phyloP scores from a whole-genome alignment of 2,888 invertebrate genomes.

The Cenopis cana region DNA sequence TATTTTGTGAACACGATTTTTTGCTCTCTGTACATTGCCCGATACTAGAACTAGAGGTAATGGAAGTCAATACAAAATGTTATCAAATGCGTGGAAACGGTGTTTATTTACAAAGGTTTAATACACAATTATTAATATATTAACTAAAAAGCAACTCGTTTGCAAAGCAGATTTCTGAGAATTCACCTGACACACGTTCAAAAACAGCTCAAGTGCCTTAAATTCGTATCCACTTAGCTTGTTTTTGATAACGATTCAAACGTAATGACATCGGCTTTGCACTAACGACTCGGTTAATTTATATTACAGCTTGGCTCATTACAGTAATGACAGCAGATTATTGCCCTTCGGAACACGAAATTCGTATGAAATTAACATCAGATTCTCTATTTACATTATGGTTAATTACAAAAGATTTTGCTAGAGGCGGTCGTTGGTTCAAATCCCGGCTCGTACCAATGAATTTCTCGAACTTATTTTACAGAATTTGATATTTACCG shows the following conservation, averaged over 20 bases:
- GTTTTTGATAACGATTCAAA: conserved; percentile 3
- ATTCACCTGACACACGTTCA: neutral
- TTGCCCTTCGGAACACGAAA: neutral
- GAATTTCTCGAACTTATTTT: too few relatives aligned
- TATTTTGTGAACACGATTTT: neutral
- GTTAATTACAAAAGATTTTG: too few relatives aligned
- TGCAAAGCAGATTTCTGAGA: conserved; percentile 12
- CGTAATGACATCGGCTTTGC: conserved; percentile 9
- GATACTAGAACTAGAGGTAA: neutral
- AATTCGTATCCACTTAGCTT: neutral
- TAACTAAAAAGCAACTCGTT: conserved; percentile 22
- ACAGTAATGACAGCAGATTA: conserved; percentile 7
- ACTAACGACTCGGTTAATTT: conserved; percentile 27
- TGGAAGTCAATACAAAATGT: conserved; percentile 20
- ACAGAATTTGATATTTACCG: too few relatives aligned
- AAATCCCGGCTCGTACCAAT: too few relatives aligned
- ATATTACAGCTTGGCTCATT: conserved; percentile 16
- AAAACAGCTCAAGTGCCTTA: conserved; percentile 1
- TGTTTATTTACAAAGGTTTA: conserved; percentile 40
- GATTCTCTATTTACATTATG: neutral
- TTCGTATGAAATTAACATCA: neutral
- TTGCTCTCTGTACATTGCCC: neutral
- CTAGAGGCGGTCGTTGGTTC: too few relatives aligned
- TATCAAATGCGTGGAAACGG: conserved; percentile 34
- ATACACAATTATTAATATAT: conserved; percentile 30